phyloP scores from a whole-genome alignment of 1,140 invertebrate genomes.

The Drosophila rhopaloa region DNA sequence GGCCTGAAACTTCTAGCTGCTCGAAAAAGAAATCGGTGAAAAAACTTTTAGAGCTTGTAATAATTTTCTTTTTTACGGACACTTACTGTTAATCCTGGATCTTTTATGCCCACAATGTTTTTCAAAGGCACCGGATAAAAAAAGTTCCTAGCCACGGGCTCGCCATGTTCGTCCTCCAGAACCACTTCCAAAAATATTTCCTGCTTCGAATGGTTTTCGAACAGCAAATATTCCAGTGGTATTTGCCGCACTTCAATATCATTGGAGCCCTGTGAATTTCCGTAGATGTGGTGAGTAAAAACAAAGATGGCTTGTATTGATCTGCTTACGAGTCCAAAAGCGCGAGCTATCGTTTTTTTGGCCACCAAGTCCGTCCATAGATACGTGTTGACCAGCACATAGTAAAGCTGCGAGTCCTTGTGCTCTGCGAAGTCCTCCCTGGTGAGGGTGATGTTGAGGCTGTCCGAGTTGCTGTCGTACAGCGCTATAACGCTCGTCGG shows the following conservation, averaged over 20 bases:
- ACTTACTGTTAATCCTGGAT: conserved; percentile 51
- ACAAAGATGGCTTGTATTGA: background rate
- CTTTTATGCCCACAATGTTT: conserved; percentile 47
- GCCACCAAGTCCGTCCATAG: conserved; percentile 64
- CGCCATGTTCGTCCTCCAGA: conserved; percentile 28
- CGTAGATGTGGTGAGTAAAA: background rate
- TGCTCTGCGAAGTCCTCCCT: conserved; percentile 52
- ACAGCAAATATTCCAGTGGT: conserved; percentile 36
- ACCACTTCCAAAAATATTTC: conserved; percentile 63
- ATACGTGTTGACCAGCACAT: conserved; percentile 60
- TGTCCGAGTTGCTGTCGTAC: conserved; percentile 45
- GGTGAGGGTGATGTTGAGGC: conserved; percentile 61
- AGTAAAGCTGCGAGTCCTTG: conserved; percentile 27
- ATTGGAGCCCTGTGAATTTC: conserved; percentile 35
- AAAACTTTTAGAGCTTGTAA: background rate
- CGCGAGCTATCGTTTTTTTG: conserved; percentile 47
- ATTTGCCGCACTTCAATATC: conserved; percentile 32
- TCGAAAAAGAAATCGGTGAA: background rate
- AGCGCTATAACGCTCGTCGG: conserved; percentile 85
- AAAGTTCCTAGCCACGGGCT: conserved; percentile 48
- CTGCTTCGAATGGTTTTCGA: conserved; percentile 28
- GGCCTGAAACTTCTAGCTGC: conserved; percentile 47
- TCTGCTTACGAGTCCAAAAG: conserved; percentile 48
- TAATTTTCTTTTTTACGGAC: no score
- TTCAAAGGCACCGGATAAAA: conserved; percentile 67